Base-by-base conservation (phyloP, 2,797 vertebrate genomes). In the Hypotaenidia okinawae region DNA sequence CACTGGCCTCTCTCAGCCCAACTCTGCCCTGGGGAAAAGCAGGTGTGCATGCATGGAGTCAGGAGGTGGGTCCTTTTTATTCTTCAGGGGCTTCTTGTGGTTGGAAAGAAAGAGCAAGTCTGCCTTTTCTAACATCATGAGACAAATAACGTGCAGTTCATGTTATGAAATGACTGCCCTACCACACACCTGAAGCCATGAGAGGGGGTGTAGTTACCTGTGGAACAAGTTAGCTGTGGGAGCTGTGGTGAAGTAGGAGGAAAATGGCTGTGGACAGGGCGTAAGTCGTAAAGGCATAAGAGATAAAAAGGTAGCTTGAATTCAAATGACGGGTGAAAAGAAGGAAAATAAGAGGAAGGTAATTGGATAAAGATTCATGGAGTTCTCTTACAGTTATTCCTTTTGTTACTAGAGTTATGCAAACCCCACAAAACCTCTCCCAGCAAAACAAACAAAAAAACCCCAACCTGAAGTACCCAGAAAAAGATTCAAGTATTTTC, bases 381-480 rank as follows among this genome's bases (percentile, higher is more conserved):
- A 6, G 49, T 68, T 62, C 16, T 61, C 13, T 88, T 72, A 43
- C 14, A 77, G 6, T 6, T 93, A 28, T 67, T 58, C 13, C 7
- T 70, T 88, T 25, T 7, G 16, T 83, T 77, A 28, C n/a, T 25
- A 22, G 8, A 33, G 21, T 57, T 49, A 77, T 2, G 5, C 7
- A 49, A 66, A 72, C 30, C 32, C 52, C 4, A 51, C 22, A n/a
- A 45, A n/a, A 47, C 13, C 25, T 3, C 23, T 22, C 23, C 14
- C 51, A 52, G 25, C 14, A 27, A 27, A 52, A 52, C 4, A 54
- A 19, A 49, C 22, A 10, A 37, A 41, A 61, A 25, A 8, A 2
- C 0, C 4, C 4, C 15, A 52, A 33, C 11, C 8, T 16, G 47
- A 25, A 52, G 15, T 15, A 13, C 4, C 25, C 23, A 23, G 13